Base-by-base conservation (phyloP, 2,113 vertebrate species). In the Ophthalmolycus amberensis region DNA sequence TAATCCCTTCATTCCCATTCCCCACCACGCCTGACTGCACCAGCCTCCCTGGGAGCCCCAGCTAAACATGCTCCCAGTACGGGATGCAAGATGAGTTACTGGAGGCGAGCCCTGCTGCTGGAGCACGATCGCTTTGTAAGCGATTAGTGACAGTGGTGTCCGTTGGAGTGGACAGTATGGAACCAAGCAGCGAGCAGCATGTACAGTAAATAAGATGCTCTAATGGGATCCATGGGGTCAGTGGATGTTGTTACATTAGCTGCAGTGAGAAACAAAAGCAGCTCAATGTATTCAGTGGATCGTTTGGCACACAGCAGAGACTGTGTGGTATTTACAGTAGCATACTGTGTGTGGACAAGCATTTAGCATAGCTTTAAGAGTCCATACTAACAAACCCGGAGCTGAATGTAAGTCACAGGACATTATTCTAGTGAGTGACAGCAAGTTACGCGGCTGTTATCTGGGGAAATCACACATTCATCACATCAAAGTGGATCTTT, bases 1-100 rank as follows among this genome's bases (percentile, higher is more conserved):
- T 88, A 89, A 94, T 91, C 86, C 76, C 85, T 87, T 90, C 80
- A 91, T 93, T 93, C 78, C 80, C 70, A 89, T 93, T 91, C 88
- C 54, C 37, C 65, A 73, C 64, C 87, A 91, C 64, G 71, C 46
- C 52, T 42, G 83, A 89, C 89, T 93, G 86, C 87, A 81, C 84
- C 85, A 88, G 37, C 60, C 52, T 79, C 52, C 75, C 86, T 32
- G 32, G 63, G 77, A 72, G 80, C 67, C 48, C 40, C 18, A 1
- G 66, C 1, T 76, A 63, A 87, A 68, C 58, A 44, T 54, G 50
- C 63, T 59, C 44, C 73, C 59, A 65, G 32, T 40, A 29, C 18
- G 58, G 15, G 62, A 67, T 70, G 38, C 37, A 48, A 37, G 63
- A 52, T 18, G 58, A 70, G 63, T 5, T 80, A 27, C 50, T 63